phyloP scores from a whole-genome alignment of 2,113 vertebrate genomes.

The Plecturocebus donacophilus region DNA sequence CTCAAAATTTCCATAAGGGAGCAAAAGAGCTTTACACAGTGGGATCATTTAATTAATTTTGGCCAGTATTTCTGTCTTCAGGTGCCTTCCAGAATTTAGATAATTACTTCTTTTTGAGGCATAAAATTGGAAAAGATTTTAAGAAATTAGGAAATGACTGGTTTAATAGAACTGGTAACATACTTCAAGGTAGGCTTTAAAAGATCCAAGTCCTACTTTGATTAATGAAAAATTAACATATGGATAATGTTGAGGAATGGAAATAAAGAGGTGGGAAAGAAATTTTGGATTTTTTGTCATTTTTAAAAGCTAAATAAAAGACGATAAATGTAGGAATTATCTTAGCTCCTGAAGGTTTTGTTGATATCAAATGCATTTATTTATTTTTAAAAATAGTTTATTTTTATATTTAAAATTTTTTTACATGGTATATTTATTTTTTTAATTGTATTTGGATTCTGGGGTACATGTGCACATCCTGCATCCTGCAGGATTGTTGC shows the following conservation, averaged over 20 bases:
- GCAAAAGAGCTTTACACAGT: neutral
- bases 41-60: conserved; percentile 4
- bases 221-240: conserved; percentile 44
- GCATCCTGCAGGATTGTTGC: too few species aligned
- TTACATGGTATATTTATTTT: too few species aligned
- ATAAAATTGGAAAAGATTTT: conserved; percentile 50
- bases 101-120: conserved; percentile 44
- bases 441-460: too few species aligned
- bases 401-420: neutral
- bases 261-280: conserved; percentile 26
- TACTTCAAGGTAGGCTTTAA: neutral
- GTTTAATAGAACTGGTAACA: conserved; percentile 35
- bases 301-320: neutral
- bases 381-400: neutral
- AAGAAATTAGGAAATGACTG: conserved; percentile 55
- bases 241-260: neutral
- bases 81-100: conserved; percentile 39
- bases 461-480: too few species aligned
- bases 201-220: conserved; percentile 41
- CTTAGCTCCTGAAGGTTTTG: neutral
- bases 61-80: neutral
- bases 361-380: neutral
- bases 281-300: neutral
- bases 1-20: conserved; percentile 13
- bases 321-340: neutral